A percentile compares a stretch with the other conserved stretches of the same genome.
phyloP scores from a whole-genome alignment of 2,888 invertebrate species.

The Diaphora mendica region DNA sequence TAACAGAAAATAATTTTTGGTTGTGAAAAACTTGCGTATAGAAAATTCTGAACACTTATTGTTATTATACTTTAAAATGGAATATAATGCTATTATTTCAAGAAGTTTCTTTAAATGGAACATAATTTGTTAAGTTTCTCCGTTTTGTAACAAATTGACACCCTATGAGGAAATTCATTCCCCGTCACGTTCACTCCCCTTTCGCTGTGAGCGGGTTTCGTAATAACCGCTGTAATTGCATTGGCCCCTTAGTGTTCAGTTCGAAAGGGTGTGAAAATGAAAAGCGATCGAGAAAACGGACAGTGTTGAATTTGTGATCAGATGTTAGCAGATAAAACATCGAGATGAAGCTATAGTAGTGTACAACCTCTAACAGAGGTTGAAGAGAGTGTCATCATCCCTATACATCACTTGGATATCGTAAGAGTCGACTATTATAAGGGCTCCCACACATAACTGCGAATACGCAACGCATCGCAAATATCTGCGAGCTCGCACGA shows the following conservation, averaged over 20 bases:
- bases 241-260: not conserved
- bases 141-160: not conserved
- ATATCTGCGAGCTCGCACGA: too few species aligned
- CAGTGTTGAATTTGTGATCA: not conserved
- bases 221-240: constrained; percentile 7
- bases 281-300: not conserved
- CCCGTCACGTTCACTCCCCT: constrained; percentile 1
- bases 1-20: too few species aligned
- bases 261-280: not conserved
- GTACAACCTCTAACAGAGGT: too few species aligned
- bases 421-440: too few species aligned
- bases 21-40: too few species aligned
- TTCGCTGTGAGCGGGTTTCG: constrained; percentile 8
- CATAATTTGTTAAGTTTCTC: not conserved
- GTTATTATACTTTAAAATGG: too few species aligned
- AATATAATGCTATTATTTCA: too few species aligned
- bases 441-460: too few species aligned
- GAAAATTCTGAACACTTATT: too few species aligned
- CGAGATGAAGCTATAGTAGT: not conserved
- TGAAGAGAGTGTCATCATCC: too few species aligned
- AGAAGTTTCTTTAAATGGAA: not conserved
- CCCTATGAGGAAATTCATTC: not conserved
- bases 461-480: too few species aligned
- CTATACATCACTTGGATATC: too few species aligned
- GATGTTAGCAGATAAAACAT: not conserved